A percentile compares a stretch with the other conserved stretches of the same genome.
phyloP scores from a whole-genome alignment of 1,140 invertebrate genomes.

The Megalonaias nervosa region DNA sequence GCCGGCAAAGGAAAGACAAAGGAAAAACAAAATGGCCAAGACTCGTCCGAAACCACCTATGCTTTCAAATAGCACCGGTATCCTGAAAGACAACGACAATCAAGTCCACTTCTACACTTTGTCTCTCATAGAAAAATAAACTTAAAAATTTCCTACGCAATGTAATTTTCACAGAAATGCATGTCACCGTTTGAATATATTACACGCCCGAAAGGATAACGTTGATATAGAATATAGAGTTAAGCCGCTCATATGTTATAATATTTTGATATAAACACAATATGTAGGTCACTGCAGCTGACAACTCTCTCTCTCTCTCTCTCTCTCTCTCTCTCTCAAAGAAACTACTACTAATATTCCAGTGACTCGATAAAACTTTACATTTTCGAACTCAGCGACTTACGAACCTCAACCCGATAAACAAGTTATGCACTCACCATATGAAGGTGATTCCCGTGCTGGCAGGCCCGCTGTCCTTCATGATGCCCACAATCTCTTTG shows the following conservation, averaged over 20 bases:
- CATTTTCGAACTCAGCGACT: not conserved
- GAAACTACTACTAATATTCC: not conserved
- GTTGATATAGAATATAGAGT: too few relatives aligned
- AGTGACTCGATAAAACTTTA: not conserved
- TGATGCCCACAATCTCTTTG: conserved; percentile 50
- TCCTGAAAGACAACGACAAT: conserved; percentile 41
- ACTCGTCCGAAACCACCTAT: conserved; percentile 56
- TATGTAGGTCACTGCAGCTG: not conserved
- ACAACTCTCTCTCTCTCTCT: not conserved
- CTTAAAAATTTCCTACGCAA: not conserved
- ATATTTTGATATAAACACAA: not conserved
- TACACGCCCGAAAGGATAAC: too few relatives aligned
- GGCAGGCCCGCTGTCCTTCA: conserved; percentile 56
- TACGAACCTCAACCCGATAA: not conserved
- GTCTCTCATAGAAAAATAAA: not conserved
- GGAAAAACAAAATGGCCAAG: conserved; percentile 53
- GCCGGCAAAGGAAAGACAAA: conserved; percentile 61
- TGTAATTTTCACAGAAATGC: too few relatives aligned
- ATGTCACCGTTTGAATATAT: too few relatives aligned
- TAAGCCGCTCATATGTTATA: too few relatives aligned
- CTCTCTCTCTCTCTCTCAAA: too few relatives aligned
- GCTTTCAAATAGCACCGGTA: conserved; percentile 60
- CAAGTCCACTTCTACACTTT: not conserved
- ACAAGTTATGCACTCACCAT: conserved; percentile 49
- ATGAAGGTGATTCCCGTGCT: conserved; percentile 65